These are phyloP conservation scores for Pyrrhosoma nymphula DNA, from an alignment of 2,888 invertebrate species.

Conservation along the genomic window DNA sequence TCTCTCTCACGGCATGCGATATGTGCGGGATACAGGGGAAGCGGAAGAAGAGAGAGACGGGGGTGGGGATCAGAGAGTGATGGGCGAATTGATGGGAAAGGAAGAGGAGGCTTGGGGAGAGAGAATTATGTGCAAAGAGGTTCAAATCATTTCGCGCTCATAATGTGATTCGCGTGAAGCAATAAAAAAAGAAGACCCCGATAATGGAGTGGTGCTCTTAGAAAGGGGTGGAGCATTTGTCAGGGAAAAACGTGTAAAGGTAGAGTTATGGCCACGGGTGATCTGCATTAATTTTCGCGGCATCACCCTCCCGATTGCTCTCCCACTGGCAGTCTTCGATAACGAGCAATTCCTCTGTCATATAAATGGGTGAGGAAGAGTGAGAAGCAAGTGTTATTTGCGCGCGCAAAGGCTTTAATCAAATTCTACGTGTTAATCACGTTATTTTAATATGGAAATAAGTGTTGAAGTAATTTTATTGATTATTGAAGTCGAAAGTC, in stretches of 20 bases:
- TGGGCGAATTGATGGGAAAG: neutral
- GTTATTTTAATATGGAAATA: too few species aligned
- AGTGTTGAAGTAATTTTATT: neutral
- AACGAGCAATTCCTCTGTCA: neutral
- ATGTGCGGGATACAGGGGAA: neutral
- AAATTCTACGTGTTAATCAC: too few species aligned
- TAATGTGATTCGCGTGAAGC: neutral
- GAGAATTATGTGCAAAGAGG: neutral
- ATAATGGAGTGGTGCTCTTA: neutral
- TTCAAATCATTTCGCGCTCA: neutral
- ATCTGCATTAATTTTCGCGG: constrained; percentile 8
- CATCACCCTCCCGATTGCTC: neutral
- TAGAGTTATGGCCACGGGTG: neutral
- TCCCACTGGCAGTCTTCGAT: neutral
- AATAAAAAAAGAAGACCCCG: neutral
- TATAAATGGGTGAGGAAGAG: neutral
- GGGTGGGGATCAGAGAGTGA: neutral
- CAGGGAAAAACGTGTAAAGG: neutral
- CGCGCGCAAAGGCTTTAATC: too few species aligned
- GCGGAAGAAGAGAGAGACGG: too few species aligned
- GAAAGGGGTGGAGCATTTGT: constrained; percentile 24
- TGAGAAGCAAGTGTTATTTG: neutral
- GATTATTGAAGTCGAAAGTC: neutral
- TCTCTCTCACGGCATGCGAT: too few species aligned
- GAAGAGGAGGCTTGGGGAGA: neutral